A percentile compares a stretch with the other conserved stretches of the same genome.
Conservation (phyloP, 2,888 invertebrate species). For the Agonopterix alstromeriana region DNA sequence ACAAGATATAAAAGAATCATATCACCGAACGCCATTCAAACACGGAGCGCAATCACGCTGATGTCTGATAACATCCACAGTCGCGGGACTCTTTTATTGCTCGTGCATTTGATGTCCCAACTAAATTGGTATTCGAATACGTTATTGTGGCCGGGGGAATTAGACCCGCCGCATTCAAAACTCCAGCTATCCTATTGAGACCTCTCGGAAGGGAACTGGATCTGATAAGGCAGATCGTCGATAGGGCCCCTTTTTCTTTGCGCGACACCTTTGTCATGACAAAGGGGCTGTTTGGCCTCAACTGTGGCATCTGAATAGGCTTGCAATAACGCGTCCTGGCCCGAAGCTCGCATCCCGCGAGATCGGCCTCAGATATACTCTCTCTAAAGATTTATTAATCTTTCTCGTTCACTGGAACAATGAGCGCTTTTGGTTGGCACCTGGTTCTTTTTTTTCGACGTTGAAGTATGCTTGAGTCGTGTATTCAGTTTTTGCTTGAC, state of each 20-base stretch:
- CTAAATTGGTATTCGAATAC: constrained; percentile 61
- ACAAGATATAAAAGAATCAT: constrained; percentile 6
- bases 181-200: constrained; percentile 70
- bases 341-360: constrained; percentile 67
- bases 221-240: constrained; percentile 74
- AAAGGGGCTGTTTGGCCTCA: constrained; percentile 72
- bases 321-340: constrained; percentile 72
- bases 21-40: constrained; percentile 27
- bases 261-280: constrained; percentile 76
- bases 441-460: constrained; percentile 67
- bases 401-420: constrained; percentile 68
- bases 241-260: constrained; percentile 74
- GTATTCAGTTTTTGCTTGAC: constrained; percentile 59
- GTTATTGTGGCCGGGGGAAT: constrained; percentile 68
- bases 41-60: constrained; percentile 32
- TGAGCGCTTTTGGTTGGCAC: constrained; percentile 68
- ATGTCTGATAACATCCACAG: constrained; percentile 45
- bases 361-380: constrained; percentile 72
- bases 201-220: constrained; percentile 72
- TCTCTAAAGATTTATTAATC: constrained; percentile 74
- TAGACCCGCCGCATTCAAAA: constrained; percentile 71
- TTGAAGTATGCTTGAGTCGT: constrained; percentile 47
- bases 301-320: constrained; percentile 74
- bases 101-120: constrained; percentile 41
- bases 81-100: constrained; percentile 35